Evolutionary conservation across 2,113 vertebrate species (phyloP).

Genomic region (Rhabdornis inornatus): DNA sequence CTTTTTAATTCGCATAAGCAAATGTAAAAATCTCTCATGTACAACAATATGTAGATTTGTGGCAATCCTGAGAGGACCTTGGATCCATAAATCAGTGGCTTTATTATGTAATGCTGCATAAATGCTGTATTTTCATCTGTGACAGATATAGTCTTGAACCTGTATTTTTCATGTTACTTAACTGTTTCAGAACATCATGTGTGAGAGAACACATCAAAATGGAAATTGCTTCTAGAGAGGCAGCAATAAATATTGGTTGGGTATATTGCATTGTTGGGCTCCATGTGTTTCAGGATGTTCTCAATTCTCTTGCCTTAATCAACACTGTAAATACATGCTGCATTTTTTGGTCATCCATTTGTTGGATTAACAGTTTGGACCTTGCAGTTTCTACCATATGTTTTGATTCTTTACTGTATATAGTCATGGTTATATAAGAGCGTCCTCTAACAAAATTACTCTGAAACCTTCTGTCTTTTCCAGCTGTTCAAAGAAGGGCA

Average conservation of each 20-base stretch:
- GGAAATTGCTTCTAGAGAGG: conserved; percentile 74
- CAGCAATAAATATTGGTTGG: conserved; percentile 73
- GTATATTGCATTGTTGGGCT: conserved; percentile 48
- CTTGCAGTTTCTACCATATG: conserved; percentile 17
- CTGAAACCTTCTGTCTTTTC: background rate
- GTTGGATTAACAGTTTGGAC: conserved; percentile 40
- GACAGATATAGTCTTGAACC: conserved; percentile 74
- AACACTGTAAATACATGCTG: conserved; percentile 43
- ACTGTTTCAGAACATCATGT: conserved; percentile 70
- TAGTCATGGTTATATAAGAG: background rate
- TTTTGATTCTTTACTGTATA: conserved; percentile 8
- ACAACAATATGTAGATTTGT: conserved; percentile 61
- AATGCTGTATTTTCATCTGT: conserved; percentile 74
- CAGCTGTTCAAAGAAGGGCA: background rate
- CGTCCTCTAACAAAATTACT: background rate
- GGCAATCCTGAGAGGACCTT: conserved; percentile 52
- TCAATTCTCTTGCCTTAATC: conserved; percentile 45
- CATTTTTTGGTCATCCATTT: background rate
- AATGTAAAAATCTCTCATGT: conserved; percentile 28
- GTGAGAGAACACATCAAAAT: conserved; percentile 73
- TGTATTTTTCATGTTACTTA: conserved; percentile 76
- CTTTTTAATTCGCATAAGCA: conserved; percentile 37
- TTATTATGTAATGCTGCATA: conserved; percentile 76
- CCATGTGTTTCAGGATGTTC: conserved; percentile 54
- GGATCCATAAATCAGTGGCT: conserved; percentile 60